Evolutionary conservation across 2,888 invertebrate species (phyloP).

Genomic region (Melanostoma mellinum): DNA sequence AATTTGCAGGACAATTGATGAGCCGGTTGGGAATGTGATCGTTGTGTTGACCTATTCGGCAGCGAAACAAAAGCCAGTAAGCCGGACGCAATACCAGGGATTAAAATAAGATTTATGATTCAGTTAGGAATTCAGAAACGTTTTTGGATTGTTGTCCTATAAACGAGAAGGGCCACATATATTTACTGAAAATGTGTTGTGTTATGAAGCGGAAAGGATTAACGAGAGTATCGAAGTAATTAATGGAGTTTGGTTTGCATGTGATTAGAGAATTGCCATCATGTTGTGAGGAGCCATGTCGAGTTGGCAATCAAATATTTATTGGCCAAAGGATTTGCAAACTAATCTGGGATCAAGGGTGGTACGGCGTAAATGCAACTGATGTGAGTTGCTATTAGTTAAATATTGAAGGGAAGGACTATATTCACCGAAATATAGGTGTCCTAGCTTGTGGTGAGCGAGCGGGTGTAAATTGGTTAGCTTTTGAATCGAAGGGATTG

Average conservation of each 20-base stretch:
- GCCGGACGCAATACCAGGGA: conserved; percentile 59
- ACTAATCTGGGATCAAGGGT: conserved; percentile 31
- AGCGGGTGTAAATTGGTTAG: too few relatives aligned
- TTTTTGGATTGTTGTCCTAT: conserved; percentile 12
- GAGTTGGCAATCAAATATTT: conserved; percentile 27
- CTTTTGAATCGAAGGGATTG: too few relatives aligned
- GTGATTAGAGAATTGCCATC: conserved; percentile 49
- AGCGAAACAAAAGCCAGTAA: conserved; percentile 51
- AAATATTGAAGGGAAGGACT: too few relatives aligned
- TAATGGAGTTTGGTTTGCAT: conserved; percentile 55
- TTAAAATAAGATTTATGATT: conserved; percentile 67
- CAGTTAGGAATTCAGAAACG: conserved; percentile 54
- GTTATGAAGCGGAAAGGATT: conserved; percentile 71
- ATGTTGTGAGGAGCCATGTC: conserved; percentile 23
- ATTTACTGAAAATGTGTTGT: conserved; percentile 52
- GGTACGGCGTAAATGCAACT: conserved; percentile 8
- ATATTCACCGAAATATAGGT: too few relatives aligned
- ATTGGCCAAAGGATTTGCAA: conserved; percentile 17
- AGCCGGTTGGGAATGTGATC: conserved; percentile 67
- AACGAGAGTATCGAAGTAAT: conserved; percentile 67
- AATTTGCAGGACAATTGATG: conserved; percentile 70
- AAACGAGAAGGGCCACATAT: not conserved
- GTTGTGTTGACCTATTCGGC: conserved; percentile 56
- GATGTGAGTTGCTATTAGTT: conserved; percentile 1
- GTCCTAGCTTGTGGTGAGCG: too few relatives aligned